phyloP scores from a whole-genome alignment of 2,888 invertebrate genomes.

The Diploptera punctata region DNA sequence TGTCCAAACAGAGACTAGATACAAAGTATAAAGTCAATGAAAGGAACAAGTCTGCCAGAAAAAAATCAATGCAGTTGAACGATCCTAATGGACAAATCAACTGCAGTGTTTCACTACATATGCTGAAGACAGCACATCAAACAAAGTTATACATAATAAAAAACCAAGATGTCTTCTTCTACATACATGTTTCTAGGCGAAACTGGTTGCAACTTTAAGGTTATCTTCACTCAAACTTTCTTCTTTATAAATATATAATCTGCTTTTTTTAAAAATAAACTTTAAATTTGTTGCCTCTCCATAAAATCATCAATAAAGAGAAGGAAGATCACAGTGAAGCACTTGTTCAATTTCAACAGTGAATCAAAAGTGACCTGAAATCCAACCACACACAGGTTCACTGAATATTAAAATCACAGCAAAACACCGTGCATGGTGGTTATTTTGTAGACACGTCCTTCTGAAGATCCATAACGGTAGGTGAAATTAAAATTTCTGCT shows the following conservation, averaged over 20 bases:
- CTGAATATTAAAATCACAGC: conserved; percentile 12
- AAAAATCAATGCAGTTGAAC: not conserved
- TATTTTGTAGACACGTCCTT: too few species aligned
- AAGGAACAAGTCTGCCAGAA: not conserved
- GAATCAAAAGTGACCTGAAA: not conserved
- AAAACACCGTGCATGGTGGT: not conserved
- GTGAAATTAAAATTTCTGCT: too few species aligned
- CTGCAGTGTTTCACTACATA: not conserved
- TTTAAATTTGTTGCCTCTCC: not conserved
- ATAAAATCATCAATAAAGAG: not conserved
- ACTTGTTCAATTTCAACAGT: not conserved
- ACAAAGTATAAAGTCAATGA: not conserved
- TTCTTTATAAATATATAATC: not conserved
- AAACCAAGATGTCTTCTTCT: conserved; percentile 15
- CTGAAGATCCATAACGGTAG: too few species aligned
- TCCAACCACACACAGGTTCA: not conserved
- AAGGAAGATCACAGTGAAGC: conserved; percentile 6
- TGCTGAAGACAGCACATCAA: not conserved
- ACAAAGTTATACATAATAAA: conserved; percentile 14
- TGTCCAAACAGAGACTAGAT: not conserved
- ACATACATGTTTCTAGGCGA: conserved; percentile 29
- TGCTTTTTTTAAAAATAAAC: not conserved
- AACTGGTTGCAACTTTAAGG: conserved; percentile 14
- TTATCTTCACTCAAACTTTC: conserved; percentile 14
- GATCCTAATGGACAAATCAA: not conserved